Conservation (phyloP, 2,797 vertebrate genomes). For the Zenarchopterus dispar region DNA sequence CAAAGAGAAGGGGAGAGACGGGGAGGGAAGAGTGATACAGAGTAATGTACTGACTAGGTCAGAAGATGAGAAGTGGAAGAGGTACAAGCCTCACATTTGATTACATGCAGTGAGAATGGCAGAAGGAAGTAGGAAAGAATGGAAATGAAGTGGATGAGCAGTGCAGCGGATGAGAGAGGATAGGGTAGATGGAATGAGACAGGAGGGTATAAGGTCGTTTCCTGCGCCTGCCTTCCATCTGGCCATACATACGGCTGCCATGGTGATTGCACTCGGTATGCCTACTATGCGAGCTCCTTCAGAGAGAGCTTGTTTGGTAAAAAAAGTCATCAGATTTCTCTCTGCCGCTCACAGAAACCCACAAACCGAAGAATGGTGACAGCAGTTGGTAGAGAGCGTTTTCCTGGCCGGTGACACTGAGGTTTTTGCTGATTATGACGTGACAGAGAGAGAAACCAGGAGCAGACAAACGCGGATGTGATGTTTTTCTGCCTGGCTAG, state of each 20-base stretch:
- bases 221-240: slow-evolving; percentile 61
- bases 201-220: slow-evolving; percentile 61
- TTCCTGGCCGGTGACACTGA: slow-evolving; percentile 39
- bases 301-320: slow-evolving; percentile 16
- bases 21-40: neutral
- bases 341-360: neutral
- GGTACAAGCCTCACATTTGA: slow-evolving; percentile 16
- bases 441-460: slow-evolving; percentile 59
- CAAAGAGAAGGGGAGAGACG: slow-evolving; percentile 17
- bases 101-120: neutral
- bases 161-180: slow-evolving; percentile 26
- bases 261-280: slow-evolving; percentile 26
- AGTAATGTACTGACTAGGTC: slow-evolving; percentile 1
- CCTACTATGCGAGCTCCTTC: slow-evolving; percentile 42
- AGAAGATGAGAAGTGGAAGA: slow-evolving; percentile 4
- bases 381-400: neutral
- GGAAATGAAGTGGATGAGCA: slow-evolving; percentile 24
- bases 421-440: slow-evolving; percentile 69
- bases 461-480: slow-evolving; percentile 59
- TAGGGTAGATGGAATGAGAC: slow-evolving; percentile 50
- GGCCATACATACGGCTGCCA: slow-evolving; percentile 48
- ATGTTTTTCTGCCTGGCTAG: slow-evolving; percentile 82
- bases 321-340: slow-evolving; percentile 16
- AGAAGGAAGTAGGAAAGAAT: neutral
- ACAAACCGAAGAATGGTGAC: slow-evolving; percentile 16